Conservation (phyloP, 2,797 vertebrate species). For the Darevskia mixta region DNA sequence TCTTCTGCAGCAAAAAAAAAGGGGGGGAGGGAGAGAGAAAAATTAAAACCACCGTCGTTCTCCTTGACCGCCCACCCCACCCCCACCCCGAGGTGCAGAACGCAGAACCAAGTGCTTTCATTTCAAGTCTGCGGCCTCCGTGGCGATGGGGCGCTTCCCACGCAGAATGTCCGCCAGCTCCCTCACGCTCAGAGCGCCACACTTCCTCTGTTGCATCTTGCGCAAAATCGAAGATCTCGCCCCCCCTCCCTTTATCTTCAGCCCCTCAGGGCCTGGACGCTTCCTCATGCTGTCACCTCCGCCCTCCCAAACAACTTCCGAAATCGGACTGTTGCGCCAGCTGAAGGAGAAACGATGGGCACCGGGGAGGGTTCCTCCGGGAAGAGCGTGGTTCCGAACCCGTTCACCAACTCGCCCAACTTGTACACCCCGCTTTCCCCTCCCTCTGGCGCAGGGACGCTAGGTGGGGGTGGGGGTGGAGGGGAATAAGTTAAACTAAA, state of each 20-base stretch:
- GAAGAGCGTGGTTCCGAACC: conserved; percentile 43
- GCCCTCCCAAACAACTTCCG: fast-evolving
- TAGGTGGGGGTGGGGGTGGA: fast-evolving
- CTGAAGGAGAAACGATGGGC: conserved; percentile 9
- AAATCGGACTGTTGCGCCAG: neutral
- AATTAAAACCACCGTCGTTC: neutral
- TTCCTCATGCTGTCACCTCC: neutral
- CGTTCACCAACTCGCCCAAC: neutral
- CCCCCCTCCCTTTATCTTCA: neutral
- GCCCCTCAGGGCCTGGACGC: conserved; percentile 29
- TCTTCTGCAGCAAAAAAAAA: conserved; percentile 66
- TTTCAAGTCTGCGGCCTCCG: neutral
- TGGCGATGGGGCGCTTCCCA: fast-evolving
- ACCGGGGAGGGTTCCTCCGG: conserved; percentile 40
- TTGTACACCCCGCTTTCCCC: conserved; percentile 1
- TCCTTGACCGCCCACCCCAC: neutral
- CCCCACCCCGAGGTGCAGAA: neutral
- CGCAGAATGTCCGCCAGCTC: neutral
- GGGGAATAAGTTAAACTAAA: conserved; percentile 73
- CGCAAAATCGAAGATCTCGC: conserved; percentile 43
- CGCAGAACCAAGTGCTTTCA: conserved; percentile 52
- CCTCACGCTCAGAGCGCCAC: neutral
- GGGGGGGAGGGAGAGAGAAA: conserved; percentile 36
- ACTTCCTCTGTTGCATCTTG: neutral
- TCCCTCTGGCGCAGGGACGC: conserved; percentile 66